Percentiles rank a stretch among this genome's conserved stretches.
Evolutionary conservation across 2,888 invertebrate genomes (phyloP).

Genomic region (Melipona beecheii): DNA sequence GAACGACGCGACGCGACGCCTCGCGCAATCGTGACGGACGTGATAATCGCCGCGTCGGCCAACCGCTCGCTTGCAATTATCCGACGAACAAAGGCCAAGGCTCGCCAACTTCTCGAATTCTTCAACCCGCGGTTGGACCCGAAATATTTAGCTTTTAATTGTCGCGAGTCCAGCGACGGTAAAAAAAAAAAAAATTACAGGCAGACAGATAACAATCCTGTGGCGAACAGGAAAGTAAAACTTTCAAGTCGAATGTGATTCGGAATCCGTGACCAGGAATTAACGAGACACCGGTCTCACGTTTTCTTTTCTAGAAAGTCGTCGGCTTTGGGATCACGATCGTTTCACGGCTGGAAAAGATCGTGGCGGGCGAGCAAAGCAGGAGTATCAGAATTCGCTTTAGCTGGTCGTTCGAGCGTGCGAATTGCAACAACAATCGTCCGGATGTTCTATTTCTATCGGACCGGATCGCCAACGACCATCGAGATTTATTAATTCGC

Average conservation of each 20-base stretch:
- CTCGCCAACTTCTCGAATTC: slow-evolving; percentile 22
- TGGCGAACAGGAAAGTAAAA: neutral
- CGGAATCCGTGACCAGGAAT: neutral
- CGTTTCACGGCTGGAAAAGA: neutral
- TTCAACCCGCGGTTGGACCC: neutral
- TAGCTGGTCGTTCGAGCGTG: neutral
- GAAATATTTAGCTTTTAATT: neutral
- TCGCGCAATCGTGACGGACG: slow-evolving; percentile 82
- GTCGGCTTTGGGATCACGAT: neutral
- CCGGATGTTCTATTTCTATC: neutral
- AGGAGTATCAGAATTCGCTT: neutral
- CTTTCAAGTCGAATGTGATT: neutral
- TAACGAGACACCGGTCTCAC: neutral
- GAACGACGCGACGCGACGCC: slow-evolving; percentile 75
- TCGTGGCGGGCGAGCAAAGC: neutral
- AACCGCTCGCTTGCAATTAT: slow-evolving; percentile 70
- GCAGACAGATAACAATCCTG: too few species aligned
- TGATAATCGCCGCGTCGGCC: slow-evolving; percentile 78
- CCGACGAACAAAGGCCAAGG: slow-evolving; percentile 49
- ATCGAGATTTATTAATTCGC: slow-evolving; percentile 3
- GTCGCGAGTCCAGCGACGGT: neutral
- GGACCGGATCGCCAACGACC: neutral
- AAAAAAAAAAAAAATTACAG: too few species aligned
- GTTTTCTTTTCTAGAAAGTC: slow-evolving; percentile 1
- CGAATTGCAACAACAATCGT: too few species aligned